phyloP scores from a whole-genome alignment of 2,113 vertebrate genomes.

The Copsychus sechellarum region DNA sequence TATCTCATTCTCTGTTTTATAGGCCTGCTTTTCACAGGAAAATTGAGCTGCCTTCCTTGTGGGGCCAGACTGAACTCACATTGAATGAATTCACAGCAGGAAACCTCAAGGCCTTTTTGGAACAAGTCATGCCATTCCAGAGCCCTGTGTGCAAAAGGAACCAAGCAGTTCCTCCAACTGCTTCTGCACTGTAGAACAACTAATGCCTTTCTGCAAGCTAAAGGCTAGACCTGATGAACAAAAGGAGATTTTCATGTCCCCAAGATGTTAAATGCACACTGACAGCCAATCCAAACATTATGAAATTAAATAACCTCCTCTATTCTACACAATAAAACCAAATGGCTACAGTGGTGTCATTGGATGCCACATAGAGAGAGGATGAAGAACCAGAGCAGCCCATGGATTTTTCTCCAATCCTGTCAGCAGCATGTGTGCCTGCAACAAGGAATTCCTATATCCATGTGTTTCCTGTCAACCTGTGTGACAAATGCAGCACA shows the following conservation, averaged over 20 bases:
- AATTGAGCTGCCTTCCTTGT: background rate
- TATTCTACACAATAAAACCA: background rate
- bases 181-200: background rate
- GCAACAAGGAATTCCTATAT: background rate
- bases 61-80: background rate
- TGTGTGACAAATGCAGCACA: background rate
- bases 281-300: background rate
- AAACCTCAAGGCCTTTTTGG: background rate
- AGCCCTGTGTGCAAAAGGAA: background rate
- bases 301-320: background rate
- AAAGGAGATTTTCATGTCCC: background rate
- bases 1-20: background rate
- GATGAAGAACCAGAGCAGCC: background rate
- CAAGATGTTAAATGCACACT: background rate
- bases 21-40: background rate
- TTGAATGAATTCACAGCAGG: background rate
- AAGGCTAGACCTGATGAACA: background rate
- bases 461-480: background rate
- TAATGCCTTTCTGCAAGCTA: background rate
- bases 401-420: background rate
- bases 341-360: background rate
- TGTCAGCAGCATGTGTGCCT: background rate
- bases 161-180: background rate
- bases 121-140: background rate
- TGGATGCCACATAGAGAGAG: accelerated